Conservation (phyloP, 2,888 invertebrate genomes). For the Philonicus albiceps region DNA sequence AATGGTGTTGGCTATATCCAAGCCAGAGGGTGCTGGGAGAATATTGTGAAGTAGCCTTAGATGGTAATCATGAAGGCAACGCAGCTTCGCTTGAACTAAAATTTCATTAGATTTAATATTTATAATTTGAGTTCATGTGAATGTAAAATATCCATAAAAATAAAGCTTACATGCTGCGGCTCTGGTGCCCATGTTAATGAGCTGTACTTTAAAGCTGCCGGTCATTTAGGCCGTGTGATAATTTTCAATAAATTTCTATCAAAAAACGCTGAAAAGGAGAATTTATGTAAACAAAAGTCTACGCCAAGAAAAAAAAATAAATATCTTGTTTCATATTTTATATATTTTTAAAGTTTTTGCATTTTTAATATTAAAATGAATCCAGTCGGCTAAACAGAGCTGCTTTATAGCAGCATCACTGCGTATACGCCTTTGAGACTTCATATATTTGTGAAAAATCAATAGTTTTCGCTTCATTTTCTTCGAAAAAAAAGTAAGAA, state of each 20-base stretch:
- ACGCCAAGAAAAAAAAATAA: too few species aligned
- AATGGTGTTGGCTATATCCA: slow-evolving; percentile 96
- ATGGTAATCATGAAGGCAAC: slow-evolving; percentile 96
- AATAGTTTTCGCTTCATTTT: too few species aligned
- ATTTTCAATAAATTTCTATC: neutral
- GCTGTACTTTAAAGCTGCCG: slow-evolving; percentile 74
- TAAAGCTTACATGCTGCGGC: slow-evolving; percentile 87
- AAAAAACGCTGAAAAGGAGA: neutral
- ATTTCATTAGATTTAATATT: slow-evolving; percentile 33
- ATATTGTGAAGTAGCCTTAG: slow-evolving; percentile 89
- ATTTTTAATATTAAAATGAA: too few species aligned
- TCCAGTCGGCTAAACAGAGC: too few species aligned
- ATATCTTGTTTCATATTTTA: too few species aligned
- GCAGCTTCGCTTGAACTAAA: slow-evolving; percentile 96
- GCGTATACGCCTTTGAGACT: too few species aligned
- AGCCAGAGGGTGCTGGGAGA: slow-evolving; percentile 91
- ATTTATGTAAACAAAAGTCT: neutral
- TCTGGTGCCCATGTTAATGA: slow-evolving; percentile 89
- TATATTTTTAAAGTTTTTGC: too few species aligned
- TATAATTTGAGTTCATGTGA: neutral
- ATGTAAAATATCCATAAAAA: slow-evolving; percentile 26
- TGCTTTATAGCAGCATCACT: too few species aligned
- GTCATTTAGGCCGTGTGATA: slow-evolving; percentile 64
- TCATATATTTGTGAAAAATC: too few species aligned
- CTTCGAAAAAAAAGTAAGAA: too few species aligned